These are phyloP conservation scores for Hestina assimilis DNA, from an alignment of 1,140 invertebrate genomes.

Conservation along the genomic window DNA sequence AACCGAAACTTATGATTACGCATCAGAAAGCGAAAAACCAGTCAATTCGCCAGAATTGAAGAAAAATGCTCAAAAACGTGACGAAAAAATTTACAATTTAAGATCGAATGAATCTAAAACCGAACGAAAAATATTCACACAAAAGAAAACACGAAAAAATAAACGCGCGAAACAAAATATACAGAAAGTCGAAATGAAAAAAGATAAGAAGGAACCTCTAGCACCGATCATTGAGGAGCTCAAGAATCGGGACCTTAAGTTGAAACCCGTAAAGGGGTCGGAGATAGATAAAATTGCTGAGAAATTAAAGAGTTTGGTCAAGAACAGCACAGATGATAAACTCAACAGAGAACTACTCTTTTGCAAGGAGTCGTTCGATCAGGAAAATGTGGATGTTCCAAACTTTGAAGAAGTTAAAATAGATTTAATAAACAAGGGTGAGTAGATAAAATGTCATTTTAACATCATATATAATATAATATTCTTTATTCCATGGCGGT, in stretches of 20 bases:
- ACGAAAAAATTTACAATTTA: conserved; percentile 60
- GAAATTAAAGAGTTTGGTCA: conserved; percentile 61
- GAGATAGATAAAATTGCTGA: conserved; percentile 73
- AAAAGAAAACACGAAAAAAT: conserved; percentile 38
- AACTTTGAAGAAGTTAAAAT: not conserved
- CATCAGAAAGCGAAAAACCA: conserved; percentile 56
- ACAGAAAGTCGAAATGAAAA: conserved; percentile 18
- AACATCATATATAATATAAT: too few species aligned
- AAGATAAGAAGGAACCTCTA: conserved; percentile 59
- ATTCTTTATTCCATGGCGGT: too few species aligned
- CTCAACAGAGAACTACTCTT: conserved; percentile 59
- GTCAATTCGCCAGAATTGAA: conserved; percentile 39
- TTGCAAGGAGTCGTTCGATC: conserved; percentile 58
- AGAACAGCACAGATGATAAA: conserved; percentile 47
- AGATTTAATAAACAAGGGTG: not conserved
- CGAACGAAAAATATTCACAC: conserved; percentile 52
- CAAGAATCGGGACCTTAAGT: conserved; percentile 48
- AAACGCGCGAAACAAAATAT: conserved; percentile 19
- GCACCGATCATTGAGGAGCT: conserved; percentile 67
- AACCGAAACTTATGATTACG: conserved; percentile 60
- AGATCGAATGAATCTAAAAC: conserved; percentile 58
- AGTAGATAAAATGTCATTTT: not conserved
- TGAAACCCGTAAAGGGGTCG: conserved; percentile 58
- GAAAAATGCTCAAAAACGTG: conserved; percentile 34
- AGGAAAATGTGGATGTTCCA: conserved; percentile 15